Conservation (phyloP, 2,113 vertebrate species). For the Ciconia maguari region DNA sequence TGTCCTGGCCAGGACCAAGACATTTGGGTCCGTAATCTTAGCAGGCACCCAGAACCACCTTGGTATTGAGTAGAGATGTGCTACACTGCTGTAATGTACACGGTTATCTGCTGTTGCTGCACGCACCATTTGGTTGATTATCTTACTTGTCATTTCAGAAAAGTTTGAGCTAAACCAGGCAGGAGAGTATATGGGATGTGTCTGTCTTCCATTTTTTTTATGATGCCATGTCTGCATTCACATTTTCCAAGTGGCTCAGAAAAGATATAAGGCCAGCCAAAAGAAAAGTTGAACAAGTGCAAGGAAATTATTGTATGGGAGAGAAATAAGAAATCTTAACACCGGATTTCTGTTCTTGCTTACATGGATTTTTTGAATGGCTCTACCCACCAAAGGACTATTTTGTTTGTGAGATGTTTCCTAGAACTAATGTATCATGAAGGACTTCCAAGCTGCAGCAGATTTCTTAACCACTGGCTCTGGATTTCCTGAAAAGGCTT, state of each 20-base stretch:
- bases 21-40: fast-evolving
- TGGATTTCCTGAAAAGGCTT: neutral
- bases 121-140: neutral
- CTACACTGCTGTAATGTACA: neutral
- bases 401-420: neutral
- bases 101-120: neutral
- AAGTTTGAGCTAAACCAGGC: neutral
- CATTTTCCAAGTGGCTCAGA: neutral
- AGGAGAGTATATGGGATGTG: neutral
- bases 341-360: neutral
- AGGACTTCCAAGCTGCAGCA: neutral
- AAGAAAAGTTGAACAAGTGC: neutral
- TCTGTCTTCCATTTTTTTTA: neutral
- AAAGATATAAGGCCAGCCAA: neutral
- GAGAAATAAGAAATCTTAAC: neutral
- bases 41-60: neutral
- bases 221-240: neutral
- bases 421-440: neutral
- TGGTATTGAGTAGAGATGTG: neutral
- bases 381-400: neutral
- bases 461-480: neutral
- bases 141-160: neutral
- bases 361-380: neutral
- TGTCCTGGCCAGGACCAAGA: neutral
- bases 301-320: neutral